Evolutionary conservation across 2,113 vertebrate species (phyloP).

Genomic region (Cygnus atratus): DNA sequence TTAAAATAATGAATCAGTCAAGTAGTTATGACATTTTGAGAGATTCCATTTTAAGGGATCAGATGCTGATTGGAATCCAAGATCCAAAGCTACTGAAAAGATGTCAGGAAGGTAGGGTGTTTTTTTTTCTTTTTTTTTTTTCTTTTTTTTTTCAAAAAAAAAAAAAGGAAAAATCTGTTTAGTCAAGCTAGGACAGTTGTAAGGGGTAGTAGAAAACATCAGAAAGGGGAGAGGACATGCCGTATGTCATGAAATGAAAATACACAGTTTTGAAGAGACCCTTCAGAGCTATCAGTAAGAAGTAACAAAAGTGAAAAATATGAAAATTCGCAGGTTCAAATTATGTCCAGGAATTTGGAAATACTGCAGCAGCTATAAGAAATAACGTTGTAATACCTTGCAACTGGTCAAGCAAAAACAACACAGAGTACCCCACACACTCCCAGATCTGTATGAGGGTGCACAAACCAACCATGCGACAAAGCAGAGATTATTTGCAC

Average conservation of each 20-base stretch:
- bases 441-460: not conserved
- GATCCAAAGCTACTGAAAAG: not conserved
- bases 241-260: not conserved
- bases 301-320: not conserved
- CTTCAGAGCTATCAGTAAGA: not conserved
- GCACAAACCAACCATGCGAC: not conserved
- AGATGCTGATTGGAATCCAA: not conserved
- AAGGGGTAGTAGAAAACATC: not conserved
- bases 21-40: not conserved
- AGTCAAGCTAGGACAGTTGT: not conserved
- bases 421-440: not conserved
- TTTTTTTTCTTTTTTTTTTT: too few species aligned
- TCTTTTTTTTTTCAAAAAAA: too few species aligned
- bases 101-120: not conserved
- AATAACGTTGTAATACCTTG: not conserved
- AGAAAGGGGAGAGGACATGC: not conserved
- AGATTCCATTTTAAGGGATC: conserved; percentile 9
- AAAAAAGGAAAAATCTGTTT: not conserved
- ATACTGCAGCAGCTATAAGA: not conserved
- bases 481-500: not conserved
- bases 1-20: conserved; percentile 18
- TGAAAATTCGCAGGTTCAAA: not conserved
- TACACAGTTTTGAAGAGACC: not conserved
- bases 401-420: not conserved
- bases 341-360: not conserved